Evolutionary conservation across 1,140 invertebrate genomes (phyloP), one percentile per base, ranked within the genome.

Genomic region (Zaprionus camerounensis): DNA sequence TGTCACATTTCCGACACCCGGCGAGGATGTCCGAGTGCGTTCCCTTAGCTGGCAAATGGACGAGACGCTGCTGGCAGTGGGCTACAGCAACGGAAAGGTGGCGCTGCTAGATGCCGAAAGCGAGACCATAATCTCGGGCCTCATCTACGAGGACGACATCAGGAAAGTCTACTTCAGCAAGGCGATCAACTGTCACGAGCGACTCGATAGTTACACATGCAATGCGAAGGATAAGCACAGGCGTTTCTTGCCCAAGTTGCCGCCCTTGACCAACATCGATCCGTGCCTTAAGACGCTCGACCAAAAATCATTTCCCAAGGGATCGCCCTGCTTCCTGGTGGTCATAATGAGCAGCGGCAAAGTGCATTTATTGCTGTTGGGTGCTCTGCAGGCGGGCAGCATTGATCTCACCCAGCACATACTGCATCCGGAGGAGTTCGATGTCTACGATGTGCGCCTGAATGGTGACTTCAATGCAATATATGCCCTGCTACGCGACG

Each of bases 11-110:
- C 93, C 94, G 61, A 95, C 97, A 17, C 96, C 95, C 17, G 95
- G 94, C 78, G 97, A 98, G 92, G 94, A 94, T 76, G 93, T 95
- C 41, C 93, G 91, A 17, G 95, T 96, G 26, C 94, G 94, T 71
- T 95, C 95, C 63, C 94, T 99, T 80, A 96, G 96, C 63, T 99
- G 98, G 98, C 95, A 98, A 93, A 97, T 98, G 34, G 98, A 99
- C 95, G 98, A 98, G 76, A 98, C 98, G 94, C 95, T 99, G 36
- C 93, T 97, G 17, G 96, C 96, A 2, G 94, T 97, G 15, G 95
- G 94, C 82, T 97, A 96, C 74, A 95, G 94, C 92, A 95, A 95
- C 80, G 95, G 96, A 82, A 94, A 93, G 74, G 93, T 98, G 0
- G 94, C 95, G 20, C 94, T 98, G 6, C 94, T 97, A 58, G 96